Evolutionary conservation across 2,113 vertebrate species (phyloP).

Genomic region (Poeciliopsis turrubarensis): DNA sequence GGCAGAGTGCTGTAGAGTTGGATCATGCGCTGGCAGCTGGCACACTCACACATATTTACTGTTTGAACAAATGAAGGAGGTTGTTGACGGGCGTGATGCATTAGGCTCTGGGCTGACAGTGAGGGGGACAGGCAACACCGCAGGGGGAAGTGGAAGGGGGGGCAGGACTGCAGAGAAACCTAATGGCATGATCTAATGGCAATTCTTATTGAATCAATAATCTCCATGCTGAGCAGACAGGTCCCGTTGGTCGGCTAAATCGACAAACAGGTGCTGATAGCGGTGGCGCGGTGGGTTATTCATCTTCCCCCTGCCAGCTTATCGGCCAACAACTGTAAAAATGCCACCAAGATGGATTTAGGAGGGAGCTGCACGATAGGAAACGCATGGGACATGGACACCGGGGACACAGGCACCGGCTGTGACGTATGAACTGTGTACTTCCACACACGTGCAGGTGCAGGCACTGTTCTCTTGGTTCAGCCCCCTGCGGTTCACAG

Average conservation of each 20-base stretch:
- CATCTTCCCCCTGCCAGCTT: conserved; percentile 91
- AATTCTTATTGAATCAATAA: conserved; percentile 99
- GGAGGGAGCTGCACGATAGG: conserved; percentile 61
- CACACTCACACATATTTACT: conserved; percentile 25
- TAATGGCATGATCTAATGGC: conserved; percentile 94
- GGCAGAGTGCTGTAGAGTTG: conserved; percentile 42
- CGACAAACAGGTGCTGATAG: conserved; percentile 97
- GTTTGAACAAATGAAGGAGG: conserved; percentile 86
- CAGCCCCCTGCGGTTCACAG: conserved; percentile 13
- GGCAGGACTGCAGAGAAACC: conserved; percentile 75
- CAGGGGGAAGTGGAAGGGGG: conserved; percentile 50
- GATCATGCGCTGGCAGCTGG: conserved; percentile 45
- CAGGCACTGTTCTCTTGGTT: conserved; percentile 17
- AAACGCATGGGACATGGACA: conserved; percentile 43
- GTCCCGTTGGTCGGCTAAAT: conserved; percentile 87
- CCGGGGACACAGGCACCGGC: conserved; percentile 48
- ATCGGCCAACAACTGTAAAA: conserved; percentile 91
- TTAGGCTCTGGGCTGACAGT: conserved; percentile 80
- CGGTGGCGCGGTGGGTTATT: conserved; percentile 86
- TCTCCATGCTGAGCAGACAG: conserved; percentile 97
- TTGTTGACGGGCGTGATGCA: conserved; percentile 86
- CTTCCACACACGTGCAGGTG: conserved; percentile 36
- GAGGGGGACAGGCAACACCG: conserved; percentile 52
- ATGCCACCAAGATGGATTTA: conserved; percentile 90
- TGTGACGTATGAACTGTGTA: conserved; percentile 52